These are phyloP conservation scores for Ctenopoma multispine DNA, from an alignment of 2,797 vertebrate genomes.

Conservation along the genomic window DNA sequence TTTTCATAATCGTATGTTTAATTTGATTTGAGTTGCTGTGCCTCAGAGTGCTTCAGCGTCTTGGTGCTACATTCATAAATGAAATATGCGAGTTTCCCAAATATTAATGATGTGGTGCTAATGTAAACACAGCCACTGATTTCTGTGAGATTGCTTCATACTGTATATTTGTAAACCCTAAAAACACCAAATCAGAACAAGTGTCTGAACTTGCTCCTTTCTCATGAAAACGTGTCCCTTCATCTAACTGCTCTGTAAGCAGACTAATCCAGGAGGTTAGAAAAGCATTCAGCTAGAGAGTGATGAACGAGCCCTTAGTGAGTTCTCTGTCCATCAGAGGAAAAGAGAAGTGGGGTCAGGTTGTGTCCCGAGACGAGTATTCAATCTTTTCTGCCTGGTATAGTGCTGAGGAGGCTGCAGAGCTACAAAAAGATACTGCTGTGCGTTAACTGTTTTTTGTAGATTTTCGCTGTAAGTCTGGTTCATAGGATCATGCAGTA, in stretches of 20 bases:
- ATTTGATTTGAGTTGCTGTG: neutral
- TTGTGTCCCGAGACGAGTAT: slow-evolving; percentile 42
- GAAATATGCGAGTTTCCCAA: neutral
- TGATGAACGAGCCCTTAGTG: slow-evolving; percentile 80
- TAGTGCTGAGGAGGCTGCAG: slow-evolving; percentile 56
- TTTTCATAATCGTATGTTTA: neutral
- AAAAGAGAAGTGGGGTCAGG: slow-evolving; percentile 9
- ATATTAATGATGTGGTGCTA: neutral
- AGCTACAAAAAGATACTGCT: slow-evolving; percentile 61
- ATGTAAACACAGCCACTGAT: slow-evolving; percentile 31
- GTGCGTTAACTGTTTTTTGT: slow-evolving; percentile 47
- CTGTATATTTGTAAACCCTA: slow-evolving; percentile 17
- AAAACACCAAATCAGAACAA: slow-evolving; percentile 15
- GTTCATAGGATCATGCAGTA: slow-evolving; percentile 75
- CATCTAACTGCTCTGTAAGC: slow-evolving; percentile 50
- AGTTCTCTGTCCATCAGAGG: slow-evolving; percentile 69
- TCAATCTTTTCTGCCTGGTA: slow-evolving; percentile 43
- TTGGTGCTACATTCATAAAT: neutral
- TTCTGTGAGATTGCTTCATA: slow-evolving; percentile 9
- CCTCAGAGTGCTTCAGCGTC: neutral
- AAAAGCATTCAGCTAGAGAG: slow-evolving; percentile 68
- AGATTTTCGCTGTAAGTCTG: slow-evolving; percentile 22
- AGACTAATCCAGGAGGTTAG: slow-evolving; percentile 65
- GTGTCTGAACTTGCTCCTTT: neutral
- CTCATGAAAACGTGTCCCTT: slow-evolving; percentile 38